Conservation (phyloP, 2,113 vertebrate species). For the Serilophus lunatus region DNA sequence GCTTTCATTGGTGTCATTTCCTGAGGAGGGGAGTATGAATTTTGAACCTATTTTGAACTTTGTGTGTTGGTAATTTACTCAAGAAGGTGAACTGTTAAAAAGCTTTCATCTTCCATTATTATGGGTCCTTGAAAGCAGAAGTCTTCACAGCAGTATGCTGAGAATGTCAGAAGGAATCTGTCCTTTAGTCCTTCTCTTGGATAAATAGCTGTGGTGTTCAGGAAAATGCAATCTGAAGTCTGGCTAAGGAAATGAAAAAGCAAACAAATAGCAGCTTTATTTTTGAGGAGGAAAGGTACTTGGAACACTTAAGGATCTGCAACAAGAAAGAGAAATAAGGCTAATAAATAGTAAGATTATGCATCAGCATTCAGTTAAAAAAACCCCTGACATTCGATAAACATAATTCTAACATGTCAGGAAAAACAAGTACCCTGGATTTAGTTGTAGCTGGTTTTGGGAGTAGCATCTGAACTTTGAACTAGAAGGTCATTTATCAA, state of each 20-base stretch:
- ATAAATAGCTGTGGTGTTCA: slow-evolving; percentile 7
- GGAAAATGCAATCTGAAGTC: slow-evolving; percentile 4
- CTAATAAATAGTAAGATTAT: neutral
- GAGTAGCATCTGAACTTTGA: neutral
- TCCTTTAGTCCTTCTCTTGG: slow-evolving; percentile 3
- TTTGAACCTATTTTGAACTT: slow-evolving; percentile 24
- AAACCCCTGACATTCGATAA: neutral
- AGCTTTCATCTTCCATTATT: slow-evolving; percentile 9
- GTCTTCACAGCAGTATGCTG: neutral
- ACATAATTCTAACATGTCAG: neutral
- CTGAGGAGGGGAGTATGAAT: neutral
- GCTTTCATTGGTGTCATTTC: neutral
- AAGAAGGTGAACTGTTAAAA: slow-evolving; percentile 2
- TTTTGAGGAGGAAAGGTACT: neutral
- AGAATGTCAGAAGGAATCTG: slow-evolving; percentile 26
- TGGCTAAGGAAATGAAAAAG: neutral
- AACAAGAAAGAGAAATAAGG: neutral
- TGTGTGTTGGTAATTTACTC: neutral
- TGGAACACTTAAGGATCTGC: neutral
- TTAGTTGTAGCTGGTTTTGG: neutral
- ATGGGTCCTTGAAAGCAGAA: neutral
- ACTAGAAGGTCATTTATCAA: neutral
- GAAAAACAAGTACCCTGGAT: neutral
- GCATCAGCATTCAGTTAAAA: neutral
- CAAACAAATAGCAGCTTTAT: neutral